These are phyloP conservation scores for Luperina testacea DNA, from an alignment of 2,888 invertebrate genomes.

Conservation along the genomic window DNA sequence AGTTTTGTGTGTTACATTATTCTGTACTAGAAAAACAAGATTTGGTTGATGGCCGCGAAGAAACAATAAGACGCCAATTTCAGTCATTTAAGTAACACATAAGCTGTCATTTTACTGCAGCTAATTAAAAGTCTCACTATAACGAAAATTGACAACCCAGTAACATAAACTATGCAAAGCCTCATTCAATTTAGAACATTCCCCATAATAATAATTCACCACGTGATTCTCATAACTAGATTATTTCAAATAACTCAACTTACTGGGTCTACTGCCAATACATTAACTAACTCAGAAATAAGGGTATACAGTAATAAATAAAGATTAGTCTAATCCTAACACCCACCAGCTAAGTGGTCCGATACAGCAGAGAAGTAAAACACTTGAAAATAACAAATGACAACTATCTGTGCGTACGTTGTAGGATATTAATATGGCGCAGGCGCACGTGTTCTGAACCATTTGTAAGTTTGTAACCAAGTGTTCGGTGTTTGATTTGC, in stretches of 20 bases:
- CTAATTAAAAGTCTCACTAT: too few species aligned
- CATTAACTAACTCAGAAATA: conserved; percentile 52
- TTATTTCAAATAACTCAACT: conserved; percentile 26
- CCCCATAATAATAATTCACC: conserved; percentile 7
- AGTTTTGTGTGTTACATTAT: too few species aligned
- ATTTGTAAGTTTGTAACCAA: conserved; percentile 41
- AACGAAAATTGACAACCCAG: conserved; percentile 23
- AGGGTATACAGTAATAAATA: conserved; percentile 55
- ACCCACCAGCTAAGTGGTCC: conserved; percentile 73
- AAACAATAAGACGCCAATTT: too few species aligned
- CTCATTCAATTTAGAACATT: conserved; percentile 22
- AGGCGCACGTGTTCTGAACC: conserved; percentile 76
- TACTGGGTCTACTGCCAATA: conserved; percentile 33
- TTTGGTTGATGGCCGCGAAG: too few species aligned
- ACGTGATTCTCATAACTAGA: conserved; percentile 18
- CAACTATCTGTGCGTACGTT: conserved; percentile 75
- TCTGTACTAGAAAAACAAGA: too few species aligned
- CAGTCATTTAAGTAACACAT: too few species aligned
- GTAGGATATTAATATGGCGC: conserved; percentile 83
- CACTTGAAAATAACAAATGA: conserved; percentile 79
- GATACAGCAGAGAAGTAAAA: conserved; percentile 71
- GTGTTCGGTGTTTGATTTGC: conserved; percentile 56
- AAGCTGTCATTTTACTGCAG: too few species aligned
- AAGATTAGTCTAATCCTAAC: conserved; percentile 64
- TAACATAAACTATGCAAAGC: neutral